Percentiles rank a stretch among this genome's conserved stretches.
phyloP scores from a whole-genome alignment of 2,888 invertebrate genomes.

The Meliscaeva auricollis region DNA sequence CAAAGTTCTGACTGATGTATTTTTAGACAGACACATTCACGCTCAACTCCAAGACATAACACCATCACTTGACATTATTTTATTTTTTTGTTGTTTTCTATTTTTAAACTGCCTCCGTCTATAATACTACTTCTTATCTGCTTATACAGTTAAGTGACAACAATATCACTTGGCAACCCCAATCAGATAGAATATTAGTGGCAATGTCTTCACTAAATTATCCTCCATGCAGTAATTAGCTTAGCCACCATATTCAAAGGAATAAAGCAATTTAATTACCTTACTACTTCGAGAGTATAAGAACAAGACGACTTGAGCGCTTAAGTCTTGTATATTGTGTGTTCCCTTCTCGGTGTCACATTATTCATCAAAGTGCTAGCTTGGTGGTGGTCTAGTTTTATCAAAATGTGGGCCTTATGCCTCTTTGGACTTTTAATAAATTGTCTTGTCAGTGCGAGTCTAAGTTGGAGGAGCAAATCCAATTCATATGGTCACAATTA shows the following conservation, averaged over 20 bases:
- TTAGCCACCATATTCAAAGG: conserved; percentile 50
- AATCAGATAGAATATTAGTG: conserved; percentile 60
- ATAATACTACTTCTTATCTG: not conserved
- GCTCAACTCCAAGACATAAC: conserved; percentile 52
- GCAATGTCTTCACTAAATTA: conserved; percentile 76
- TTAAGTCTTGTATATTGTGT: conserved; percentile 55
- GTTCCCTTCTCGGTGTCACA: conserved; percentile 63
- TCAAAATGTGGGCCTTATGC: conserved; percentile 14
- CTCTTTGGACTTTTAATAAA: not conserved
- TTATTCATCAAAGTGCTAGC: conserved; percentile 61
- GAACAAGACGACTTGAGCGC: conserved; percentile 21
- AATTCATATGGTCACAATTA: conserved; percentile 49
- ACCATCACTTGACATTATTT: conserved; percentile 65
- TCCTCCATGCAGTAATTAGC: conserved; percentile 70
- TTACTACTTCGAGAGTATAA: too few relatives aligned
- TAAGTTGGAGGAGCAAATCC: conserved; percentile 3
- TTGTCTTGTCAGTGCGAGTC: not conserved
- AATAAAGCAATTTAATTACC: conserved; percentile 74
- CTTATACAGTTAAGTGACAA: conserved; percentile 32
- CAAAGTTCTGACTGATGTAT: conserved; percentile 62
- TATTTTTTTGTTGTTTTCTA: conserved; percentile 36
- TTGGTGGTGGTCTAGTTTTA: conserved; percentile 67
- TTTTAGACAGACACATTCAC: conserved; percentile 68
- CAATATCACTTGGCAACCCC: conserved; percentile 51
- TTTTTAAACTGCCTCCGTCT: conserved; percentile 47